Conservation (phyloP, 2,797 vertebrate species). For the Arctocebus calabarensis region DNA sequence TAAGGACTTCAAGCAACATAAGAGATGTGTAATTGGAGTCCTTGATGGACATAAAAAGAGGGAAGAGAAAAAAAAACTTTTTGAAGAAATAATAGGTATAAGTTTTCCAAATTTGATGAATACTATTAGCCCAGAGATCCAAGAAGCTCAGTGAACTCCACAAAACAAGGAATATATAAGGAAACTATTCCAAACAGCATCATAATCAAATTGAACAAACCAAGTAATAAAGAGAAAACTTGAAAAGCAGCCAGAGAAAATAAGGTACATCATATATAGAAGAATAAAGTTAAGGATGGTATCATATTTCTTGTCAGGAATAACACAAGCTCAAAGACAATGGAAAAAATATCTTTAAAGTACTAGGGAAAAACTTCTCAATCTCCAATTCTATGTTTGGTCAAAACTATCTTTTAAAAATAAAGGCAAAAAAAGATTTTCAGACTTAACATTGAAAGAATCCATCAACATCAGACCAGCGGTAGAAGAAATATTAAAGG, state of each 20-base stretch:
- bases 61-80: not conserved
- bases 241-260: not conserved
- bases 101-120: not conserved
- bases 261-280: not conserved
- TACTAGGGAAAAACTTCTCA: not conserved
- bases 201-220: slow-evolving; percentile 3
- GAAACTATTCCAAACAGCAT: not conserved
- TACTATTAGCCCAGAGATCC: not conserved
- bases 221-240: not conserved
- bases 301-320: slow-evolving; percentile 22
- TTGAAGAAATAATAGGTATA: not conserved
- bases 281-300: not conserved
- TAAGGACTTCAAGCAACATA: not conserved
- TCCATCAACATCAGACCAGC: not conserved
- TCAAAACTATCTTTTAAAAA: slow-evolving; percentile 21
- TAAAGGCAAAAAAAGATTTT: not conserved
- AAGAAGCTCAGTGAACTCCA: not conserved
- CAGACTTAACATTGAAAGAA: not conserved
- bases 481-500: not conserved
- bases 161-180: not conserved
- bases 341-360: not conserved
- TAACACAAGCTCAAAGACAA: not conserved
- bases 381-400: not conserved
- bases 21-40: not conserved
- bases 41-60: not conserved